phyloP scores from a whole-genome alignment of 2,797 vertebrate genomes.

The Epinephelus malabaricus region DNA sequence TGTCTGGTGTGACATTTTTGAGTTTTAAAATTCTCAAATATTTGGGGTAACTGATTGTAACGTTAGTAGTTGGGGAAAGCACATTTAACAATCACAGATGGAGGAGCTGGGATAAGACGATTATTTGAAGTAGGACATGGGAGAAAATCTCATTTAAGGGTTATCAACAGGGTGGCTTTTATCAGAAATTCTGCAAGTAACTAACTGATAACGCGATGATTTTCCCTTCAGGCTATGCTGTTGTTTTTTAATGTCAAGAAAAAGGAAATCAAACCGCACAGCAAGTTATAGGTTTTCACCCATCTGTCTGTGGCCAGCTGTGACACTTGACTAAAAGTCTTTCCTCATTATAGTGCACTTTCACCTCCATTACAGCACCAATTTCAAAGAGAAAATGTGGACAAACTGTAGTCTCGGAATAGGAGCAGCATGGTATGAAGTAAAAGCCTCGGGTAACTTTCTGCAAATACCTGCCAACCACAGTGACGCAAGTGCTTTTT shows the following conservation, averaged over 20 bases:
- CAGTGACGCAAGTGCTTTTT: constrained; percentile 57
- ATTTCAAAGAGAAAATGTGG: constrained; percentile 24
- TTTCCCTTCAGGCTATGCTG: not conserved
- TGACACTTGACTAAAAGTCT: not conserved
- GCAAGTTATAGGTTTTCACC: not conserved
- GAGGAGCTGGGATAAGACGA: not conserved
- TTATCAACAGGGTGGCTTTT: not conserved
- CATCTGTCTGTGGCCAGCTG: not conserved
- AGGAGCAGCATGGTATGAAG: constrained; percentile 7
- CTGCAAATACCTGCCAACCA: constrained; percentile 56
- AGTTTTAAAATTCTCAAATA: not conserved
- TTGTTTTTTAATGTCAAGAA: constrained; percentile 43
- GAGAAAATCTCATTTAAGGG: not conserved
- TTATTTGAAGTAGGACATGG: not conserved
- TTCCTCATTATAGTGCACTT: constrained; percentile 9
- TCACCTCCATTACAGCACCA: not conserved
- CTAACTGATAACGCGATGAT: constrained; percentile 14
- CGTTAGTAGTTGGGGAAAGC: too few relatives aligned
- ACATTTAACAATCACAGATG: too few relatives aligned
- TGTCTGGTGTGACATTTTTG: not conserved
- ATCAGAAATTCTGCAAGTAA: constrained; percentile 5
- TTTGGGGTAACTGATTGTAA: too few relatives aligned
- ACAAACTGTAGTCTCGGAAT: constrained; percentile 13
- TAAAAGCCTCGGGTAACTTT: constrained; percentile 57
- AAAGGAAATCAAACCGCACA: constrained; percentile 30